Percentiles rank a stretch among this genome's conserved stretches.
Evolutionary conservation across 1,140 invertebrate species (phyloP).

Genomic region (Solenopsis invicta): DNA sequence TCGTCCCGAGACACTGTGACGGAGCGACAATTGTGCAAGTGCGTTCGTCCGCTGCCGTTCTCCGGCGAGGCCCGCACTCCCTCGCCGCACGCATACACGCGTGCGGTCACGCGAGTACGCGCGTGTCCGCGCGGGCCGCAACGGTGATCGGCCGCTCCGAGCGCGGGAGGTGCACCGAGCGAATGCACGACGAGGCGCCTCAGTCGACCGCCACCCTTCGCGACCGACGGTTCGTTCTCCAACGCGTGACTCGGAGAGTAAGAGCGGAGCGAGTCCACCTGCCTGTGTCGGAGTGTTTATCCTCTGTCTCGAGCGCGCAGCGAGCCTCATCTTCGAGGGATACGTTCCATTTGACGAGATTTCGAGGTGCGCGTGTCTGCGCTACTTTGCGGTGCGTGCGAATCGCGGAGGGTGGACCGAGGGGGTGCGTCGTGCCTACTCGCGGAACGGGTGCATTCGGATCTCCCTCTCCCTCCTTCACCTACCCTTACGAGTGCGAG

Average conservation of each 20-base stretch:
- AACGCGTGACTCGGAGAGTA: background rate
- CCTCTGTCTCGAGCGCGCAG: background rate
- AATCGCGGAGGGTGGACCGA: background rate
- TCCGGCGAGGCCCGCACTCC: background rate
- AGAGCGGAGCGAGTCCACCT: conserved; percentile 18
- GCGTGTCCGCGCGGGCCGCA: background rate
- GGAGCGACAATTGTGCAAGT: conserved; percentile 12
- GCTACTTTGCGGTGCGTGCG: conserved; percentile 26
- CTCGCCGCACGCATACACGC: background rate
- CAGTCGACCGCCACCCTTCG: conserved; percentile 74
- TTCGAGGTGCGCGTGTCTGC: background rate
- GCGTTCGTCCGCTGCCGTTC: background rate
- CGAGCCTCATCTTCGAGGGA: background rate
- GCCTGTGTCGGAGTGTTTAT: conserved; percentile 45
- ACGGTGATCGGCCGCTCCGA: conserved; percentile 9
- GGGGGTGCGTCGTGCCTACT: conserved; percentile 33
- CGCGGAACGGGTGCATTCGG: background rate
- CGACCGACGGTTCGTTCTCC: conserved; percentile 50
- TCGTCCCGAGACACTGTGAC: background rate
- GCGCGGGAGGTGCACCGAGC: conserved; percentile 62
- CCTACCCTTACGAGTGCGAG: background rate
- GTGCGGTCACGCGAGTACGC: conserved; percentile 27
- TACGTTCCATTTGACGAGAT: background rate
- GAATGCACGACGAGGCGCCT: conserved; percentile 56
- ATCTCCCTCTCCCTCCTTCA: background rate